phyloP scores from a whole-genome alignment of 2,888 invertebrate genomes.

The Beris morrisii region DNA sequence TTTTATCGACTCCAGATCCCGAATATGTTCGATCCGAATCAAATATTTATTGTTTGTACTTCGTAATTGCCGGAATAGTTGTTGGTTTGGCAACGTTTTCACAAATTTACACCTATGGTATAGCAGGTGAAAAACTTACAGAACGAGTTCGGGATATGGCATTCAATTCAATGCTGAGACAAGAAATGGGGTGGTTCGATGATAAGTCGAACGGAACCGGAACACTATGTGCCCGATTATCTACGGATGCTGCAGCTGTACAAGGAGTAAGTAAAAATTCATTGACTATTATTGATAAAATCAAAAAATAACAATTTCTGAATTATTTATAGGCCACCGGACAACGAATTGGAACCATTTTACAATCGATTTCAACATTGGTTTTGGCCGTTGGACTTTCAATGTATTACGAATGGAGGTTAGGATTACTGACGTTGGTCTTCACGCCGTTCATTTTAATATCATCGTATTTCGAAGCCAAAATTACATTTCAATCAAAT shows the following conservation, averaged over 20 bases:
- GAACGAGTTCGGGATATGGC: slow-evolving; percentile 67
- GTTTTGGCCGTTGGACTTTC: slow-evolving; percentile 66
- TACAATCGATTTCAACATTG: slow-evolving; percentile 73
- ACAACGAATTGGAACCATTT: slow-evolving; percentile 74
- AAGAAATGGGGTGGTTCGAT: slow-evolving; percentile 77
- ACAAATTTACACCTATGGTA: slow-evolving; percentile 60
- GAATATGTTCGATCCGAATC: slow-evolving; percentile 63
- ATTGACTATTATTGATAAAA: not conserved
- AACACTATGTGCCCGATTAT: slow-evolving; percentile 71
- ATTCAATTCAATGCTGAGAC: slow-evolving; percentile 69
- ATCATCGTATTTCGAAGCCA: slow-evolving; percentile 68
- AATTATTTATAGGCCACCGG: slow-evolving; percentile 68
- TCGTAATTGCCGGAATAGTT: slow-evolving; percentile 67
- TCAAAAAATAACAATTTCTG: not conserved
- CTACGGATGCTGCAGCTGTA: slow-evolving; percentile 75
- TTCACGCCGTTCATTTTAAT: slow-evolving; percentile 72
- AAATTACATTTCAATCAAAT: slow-evolving; percentile 66
- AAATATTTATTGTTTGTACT: slow-evolving; percentile 65
- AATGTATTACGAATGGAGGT: slow-evolving; percentile 72
- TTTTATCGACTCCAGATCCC: slow-evolving; percentile 58
- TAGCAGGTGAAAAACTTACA: slow-evolving; percentile 80
- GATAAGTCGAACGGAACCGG: slow-evolving; percentile 72
- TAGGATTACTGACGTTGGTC: slow-evolving; percentile 71
- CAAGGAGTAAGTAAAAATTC: slow-evolving; percentile 66
- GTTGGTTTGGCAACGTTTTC: slow-evolving; percentile 69